Evolutionary conservation across 2,888 invertebrate genomes (phyloP).

Genomic region (Acleris laterana): DNA sequence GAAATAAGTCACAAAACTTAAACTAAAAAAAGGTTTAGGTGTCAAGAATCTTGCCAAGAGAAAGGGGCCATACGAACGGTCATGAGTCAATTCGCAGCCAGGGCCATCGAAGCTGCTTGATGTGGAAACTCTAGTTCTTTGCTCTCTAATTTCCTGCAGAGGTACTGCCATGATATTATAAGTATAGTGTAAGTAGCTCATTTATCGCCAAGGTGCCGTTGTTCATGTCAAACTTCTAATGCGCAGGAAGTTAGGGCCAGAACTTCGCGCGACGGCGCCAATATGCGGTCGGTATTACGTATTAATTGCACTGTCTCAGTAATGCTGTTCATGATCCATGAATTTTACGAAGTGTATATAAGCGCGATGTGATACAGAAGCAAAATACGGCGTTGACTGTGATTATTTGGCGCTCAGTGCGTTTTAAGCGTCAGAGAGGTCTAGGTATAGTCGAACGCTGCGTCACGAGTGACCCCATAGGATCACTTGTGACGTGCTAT

Average conservation of each 20-base stretch:
- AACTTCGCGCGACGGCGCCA: constrained; percentile 25
- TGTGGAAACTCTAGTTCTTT: constrained; percentile 65
- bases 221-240: constrained; percentile 17
- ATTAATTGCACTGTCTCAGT: constrained; percentile 34
- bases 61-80: constrained; percentile 39
- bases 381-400: constrained; percentile 29
- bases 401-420: constrained; percentile 30
- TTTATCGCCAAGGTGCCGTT: neutral
- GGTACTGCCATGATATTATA: constrained; percentile 71
- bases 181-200: constrained; percentile 58
- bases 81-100: constrained; percentile 45
- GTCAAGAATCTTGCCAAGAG: constrained; percentile 50
- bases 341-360: constrained; percentile 32
- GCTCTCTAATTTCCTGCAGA: constrained; percentile 74
- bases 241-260: constrained; percentile 36
- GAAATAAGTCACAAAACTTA: constrained; percentile 6
- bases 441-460: constrained; percentile 29
- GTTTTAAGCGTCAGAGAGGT: constrained; percentile 25
- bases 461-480: constrained; percentile 8
- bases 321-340: constrained; percentile 30
- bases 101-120: constrained; percentile 72
- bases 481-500: constrained; percentile 37
- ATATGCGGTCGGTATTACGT: constrained; percentile 31
- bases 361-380: constrained; percentile 36
- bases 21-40: constrained; percentile 15